Evolutionary conservation across 2,888 invertebrate genomes (phyloP).

Genomic region (Volucella bombylans): DNA sequence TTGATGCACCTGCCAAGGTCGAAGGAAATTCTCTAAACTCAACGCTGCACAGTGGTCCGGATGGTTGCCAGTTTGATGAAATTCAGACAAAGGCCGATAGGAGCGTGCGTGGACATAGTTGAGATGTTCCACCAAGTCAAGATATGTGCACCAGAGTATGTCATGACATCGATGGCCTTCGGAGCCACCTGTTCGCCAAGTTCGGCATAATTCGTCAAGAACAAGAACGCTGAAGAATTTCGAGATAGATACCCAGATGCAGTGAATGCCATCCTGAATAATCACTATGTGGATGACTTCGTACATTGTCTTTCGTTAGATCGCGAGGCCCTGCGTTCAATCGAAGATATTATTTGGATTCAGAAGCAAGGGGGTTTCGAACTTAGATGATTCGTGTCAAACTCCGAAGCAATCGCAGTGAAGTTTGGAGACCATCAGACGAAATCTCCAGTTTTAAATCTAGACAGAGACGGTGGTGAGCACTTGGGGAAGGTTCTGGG

Average conservation of each 20-base stretch:
- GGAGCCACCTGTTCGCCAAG: too few species aligned
- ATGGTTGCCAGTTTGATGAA: conserved; percentile 14
- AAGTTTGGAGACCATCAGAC: background rate
- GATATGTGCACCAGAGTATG: conserved; percentile 50
- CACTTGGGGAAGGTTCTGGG: conserved; percentile 38
- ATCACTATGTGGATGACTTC: conserved; percentile 26
- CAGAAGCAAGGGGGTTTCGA: conserved; percentile 7
- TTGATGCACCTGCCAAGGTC: conserved; percentile 37
- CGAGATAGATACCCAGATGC: background rate
- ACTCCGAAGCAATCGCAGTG: background rate
- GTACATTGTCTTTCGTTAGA: background rate
- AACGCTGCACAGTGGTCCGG: conserved; percentile 21
- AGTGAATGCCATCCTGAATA: background rate
- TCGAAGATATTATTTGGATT: background rate
- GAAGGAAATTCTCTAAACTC: conserved; percentile 18
- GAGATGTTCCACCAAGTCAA: conserved; percentile 5
- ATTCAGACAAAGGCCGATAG: conserved; percentile 37
- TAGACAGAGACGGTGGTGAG: background rate
- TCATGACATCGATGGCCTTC: too few species aligned
- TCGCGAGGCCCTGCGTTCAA: background rate
- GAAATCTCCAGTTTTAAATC: background rate
- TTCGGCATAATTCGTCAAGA: conserved; percentile 30
- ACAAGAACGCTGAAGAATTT: conserved; percentile 7
- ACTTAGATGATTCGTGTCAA: conserved; percentile 12
- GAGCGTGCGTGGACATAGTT: conserved; percentile 31